These are phyloP conservation scores for Atta colombica DNA, from an alignment of 1,140 invertebrate genomes.

Conservation along the genomic window DNA sequence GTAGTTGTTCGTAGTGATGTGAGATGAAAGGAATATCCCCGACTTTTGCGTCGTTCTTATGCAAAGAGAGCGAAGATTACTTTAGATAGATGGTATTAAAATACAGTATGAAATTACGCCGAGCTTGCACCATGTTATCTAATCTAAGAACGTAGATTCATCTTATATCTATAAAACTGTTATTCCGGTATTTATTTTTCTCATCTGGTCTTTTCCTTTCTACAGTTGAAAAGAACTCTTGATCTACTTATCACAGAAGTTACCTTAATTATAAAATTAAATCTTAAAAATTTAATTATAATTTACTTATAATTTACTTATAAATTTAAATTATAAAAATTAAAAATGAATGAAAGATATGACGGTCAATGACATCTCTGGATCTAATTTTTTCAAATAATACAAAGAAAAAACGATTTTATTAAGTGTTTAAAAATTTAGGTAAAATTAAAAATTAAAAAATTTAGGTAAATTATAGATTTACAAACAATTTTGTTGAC, in stretches of 20 bases:
- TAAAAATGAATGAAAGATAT: neutral
- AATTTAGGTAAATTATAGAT: too few relatives aligned
- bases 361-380: neutral
- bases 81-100: conserved; percentile 12
- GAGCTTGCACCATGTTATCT: neutral
- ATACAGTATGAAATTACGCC: neutral
- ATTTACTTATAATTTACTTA: too few relatives aligned
- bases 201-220: neutral
- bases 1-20: neutral
- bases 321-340: neutral
- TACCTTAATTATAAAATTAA: neutral
- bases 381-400: neutral
- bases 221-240: neutral
- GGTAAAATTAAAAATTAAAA: too few relatives aligned
- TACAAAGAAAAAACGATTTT: neutral
- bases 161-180: neutral
- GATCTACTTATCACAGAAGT: neutral
- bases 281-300: too few relatives aligned
- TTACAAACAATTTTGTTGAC: too few relatives aligned
- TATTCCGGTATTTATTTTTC: neutral
- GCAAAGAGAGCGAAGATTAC: neutral
- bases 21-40: neutral
- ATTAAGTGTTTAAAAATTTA: too few relatives aligned
- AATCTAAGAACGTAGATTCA: neutral
- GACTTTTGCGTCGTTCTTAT: conserved; percentile 15